phyloP scores from a whole-genome alignment of 2,888 invertebrate species.

The Synanthedon tipuliformis region DNA sequence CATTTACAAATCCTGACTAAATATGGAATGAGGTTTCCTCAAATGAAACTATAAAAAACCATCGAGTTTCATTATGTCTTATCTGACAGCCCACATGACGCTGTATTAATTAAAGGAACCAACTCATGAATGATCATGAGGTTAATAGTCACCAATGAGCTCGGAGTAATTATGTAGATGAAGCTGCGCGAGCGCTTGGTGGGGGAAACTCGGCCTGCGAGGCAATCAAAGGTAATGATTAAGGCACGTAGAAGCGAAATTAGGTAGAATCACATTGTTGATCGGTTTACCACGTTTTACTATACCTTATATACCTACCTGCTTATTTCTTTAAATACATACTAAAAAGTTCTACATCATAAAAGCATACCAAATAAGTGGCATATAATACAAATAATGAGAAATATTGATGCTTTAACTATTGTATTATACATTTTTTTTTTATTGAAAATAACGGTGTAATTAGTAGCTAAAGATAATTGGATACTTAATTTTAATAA shows the following conservation, averaged over 20 bases:
- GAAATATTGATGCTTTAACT: no score
- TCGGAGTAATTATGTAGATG: constrained; percentile 68
- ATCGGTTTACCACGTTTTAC: no score
- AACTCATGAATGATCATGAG: constrained; percentile 62
- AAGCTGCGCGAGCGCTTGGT: constrained; percentile 40
- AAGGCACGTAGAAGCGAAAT: constrained; percentile 10
- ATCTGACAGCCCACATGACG: constrained; percentile 63
- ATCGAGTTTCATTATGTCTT: constrained; percentile 51
- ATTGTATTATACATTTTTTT: no score
- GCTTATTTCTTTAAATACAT: no score
- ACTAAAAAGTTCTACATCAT: no score
- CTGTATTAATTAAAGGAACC: constrained; percentile 59
- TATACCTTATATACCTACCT: no score
- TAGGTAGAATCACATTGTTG: constrained; percentile 8
- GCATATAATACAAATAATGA: no score
- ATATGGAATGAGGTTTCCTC: not conserved
- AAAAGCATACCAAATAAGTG: no score
- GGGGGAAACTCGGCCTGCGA: constrained; percentile 19
- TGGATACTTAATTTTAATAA: no score
- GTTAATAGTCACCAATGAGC: constrained; percentile 69
- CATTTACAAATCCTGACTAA: not conserved
- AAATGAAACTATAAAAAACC: constrained; percentile 15
- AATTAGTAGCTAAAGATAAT: no score
- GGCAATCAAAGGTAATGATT: constrained; percentile 15
- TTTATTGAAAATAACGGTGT: no score